These are phyloP conservation scores for Apostichopus leukothele DNA, from an alignment of 53 echinoderm and acorn worm genomes.

Conservation along the genomic window DNA sequence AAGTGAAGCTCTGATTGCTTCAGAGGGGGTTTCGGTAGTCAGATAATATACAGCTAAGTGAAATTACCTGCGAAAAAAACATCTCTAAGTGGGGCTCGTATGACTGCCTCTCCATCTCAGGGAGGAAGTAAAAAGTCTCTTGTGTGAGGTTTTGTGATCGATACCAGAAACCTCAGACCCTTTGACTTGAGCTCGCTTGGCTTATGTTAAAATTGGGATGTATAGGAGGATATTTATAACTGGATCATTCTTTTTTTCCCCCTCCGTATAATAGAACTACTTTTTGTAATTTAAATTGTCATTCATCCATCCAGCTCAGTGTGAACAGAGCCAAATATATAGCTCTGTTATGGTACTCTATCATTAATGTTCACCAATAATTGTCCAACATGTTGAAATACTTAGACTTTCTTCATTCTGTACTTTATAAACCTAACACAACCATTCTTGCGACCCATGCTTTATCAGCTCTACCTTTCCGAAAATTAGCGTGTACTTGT, in stretches of 20 bases:
- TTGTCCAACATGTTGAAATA: no score
- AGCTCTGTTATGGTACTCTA: no score
- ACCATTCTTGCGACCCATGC: no score
- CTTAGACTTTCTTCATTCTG: no score
- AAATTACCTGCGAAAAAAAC: not conserved
- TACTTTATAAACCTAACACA: no score
- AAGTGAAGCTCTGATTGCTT: slow-evolving; percentile 21
- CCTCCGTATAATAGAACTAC: not conserved
- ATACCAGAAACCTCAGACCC: not conserved
- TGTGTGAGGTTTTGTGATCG: not conserved
- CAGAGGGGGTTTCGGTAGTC: not conserved
- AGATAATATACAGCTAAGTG: not conserved
- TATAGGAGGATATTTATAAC: not conserved
- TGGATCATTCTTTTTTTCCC: not conserved
- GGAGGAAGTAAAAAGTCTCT: not conserved
- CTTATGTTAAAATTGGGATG: not conserved
- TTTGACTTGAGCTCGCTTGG: not conserved
- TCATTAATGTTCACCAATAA: no score
- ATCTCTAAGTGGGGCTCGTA: not conserved
- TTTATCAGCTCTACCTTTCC: no score
- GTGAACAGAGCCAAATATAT: no score
- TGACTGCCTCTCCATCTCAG: not conserved
- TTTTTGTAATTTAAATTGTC: no score
- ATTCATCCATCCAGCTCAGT: no score
- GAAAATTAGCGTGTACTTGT: no score